A percentile compares a stretch with the other conserved stretches of the same genome.
phyloP scores from a whole-genome alignment of 2,888 invertebrate species.

The Holacanthella duospinosa region DNA sequence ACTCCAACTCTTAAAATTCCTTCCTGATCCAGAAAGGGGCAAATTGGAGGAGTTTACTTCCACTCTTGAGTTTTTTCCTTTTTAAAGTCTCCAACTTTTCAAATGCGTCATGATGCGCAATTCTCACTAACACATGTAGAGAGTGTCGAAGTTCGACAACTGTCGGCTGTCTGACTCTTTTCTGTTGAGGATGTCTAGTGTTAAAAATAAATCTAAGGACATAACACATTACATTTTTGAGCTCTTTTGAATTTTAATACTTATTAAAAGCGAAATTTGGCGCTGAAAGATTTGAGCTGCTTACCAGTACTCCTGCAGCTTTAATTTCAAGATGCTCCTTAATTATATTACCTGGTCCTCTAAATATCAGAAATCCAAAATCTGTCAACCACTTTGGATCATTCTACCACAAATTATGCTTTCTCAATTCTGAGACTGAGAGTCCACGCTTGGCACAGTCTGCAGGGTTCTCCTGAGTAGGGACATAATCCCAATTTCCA shows the following conservation, averaged over 20 bases:
- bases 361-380: too few species aligned
- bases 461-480: conserved; percentile 9
- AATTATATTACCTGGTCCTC: too few species aligned
- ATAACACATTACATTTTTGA: not conserved
- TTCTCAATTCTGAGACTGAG: not conserved
- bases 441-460: conserved; percentile 11
- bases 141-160: not conserved
- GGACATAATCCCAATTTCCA: conserved; percentile 12
- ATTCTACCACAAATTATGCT: conserved; percentile 9
- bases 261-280: too few species aligned
- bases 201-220: not conserved
- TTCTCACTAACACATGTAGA: not conserved
- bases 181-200: not conserved
- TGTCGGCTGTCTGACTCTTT: not conserved
- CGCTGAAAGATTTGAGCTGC: not conserved
- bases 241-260: not conserved
- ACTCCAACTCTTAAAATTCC: conserved; percentile 28
- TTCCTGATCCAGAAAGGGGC: conserved; percentile 24
- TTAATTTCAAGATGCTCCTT: too few species aligned
- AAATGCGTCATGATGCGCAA: not conserved
- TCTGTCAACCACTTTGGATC: conserved; percentile 9
- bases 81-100: not conserved
- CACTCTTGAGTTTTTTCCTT: not conserved
- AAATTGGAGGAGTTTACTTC: not conserved
- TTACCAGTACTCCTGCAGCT: too few species aligned